Percentiles rank a stretch among this genome's conserved stretches.
Conservation (phyloP, 2,113 vertebrate genomes). For the Corvus cornix region DNA sequence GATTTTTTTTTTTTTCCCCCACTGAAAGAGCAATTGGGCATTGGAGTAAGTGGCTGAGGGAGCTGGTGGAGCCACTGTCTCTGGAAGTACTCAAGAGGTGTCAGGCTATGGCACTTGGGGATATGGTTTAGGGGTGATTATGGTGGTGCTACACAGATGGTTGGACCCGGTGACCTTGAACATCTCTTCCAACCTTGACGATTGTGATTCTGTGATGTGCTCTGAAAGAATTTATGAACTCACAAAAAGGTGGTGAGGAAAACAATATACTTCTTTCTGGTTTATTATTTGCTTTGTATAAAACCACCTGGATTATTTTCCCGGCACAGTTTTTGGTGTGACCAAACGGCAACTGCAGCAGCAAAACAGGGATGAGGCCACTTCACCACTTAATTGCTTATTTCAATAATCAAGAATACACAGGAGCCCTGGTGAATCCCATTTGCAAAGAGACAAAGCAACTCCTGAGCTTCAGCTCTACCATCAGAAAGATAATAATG, state of each 20-base stretch:
- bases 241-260: rapidly evolving
- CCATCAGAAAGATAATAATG: neutral
- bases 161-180: neutral
- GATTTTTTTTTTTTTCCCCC: neutral
- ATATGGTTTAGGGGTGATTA: neutral
- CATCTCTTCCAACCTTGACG: neutral
- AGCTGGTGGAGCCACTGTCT: neutral
- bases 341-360: neutral
- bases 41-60: neutral
- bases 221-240: neutral
- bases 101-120: neutral
- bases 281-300: neutral
- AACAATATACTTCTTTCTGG: neutral
- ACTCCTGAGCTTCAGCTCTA: neutral
- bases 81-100: neutral
- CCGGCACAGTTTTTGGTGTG: neutral
- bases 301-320: neutral
- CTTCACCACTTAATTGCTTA: neutral
- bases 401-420: neutral
- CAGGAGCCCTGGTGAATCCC: neutral
- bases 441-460: neutral
- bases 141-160: neutral
- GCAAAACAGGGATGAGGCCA: rapidly evolving
- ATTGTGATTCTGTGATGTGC: neutral
- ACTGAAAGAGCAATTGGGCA: no score